phyloP scores from a whole-genome alignment of 1,140 invertebrate species.

The Heliconius himera region DNA sequence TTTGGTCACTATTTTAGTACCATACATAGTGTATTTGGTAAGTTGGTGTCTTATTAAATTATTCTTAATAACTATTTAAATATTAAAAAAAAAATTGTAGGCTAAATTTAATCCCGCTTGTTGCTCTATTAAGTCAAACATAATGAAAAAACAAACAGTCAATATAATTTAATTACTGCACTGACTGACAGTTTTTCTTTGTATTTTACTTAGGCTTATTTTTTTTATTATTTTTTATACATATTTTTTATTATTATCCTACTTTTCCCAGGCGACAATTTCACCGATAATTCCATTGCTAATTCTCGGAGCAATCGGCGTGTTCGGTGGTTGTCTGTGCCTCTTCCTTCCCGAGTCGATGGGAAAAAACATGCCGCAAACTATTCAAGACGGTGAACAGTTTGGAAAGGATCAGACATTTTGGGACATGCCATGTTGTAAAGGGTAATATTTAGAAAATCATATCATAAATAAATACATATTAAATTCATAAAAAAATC shows the following conservation, averaged over 20 bases:
- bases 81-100: too few species aligned
- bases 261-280: slow-evolving; percentile 82
- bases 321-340: slow-evolving; percentile 87
- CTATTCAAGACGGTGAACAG: slow-evolving; percentile 90
- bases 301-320: slow-evolving; percentile 87
- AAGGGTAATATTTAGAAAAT: slow-evolving; percentile 34
- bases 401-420: slow-evolving; percentile 90
- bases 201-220: too few species aligned
- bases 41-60: slow-evolving; percentile 37
- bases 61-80: too few species aligned
- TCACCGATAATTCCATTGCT: slow-evolving; percentile 86
- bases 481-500: neutral
- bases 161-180: neutral
- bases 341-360: slow-evolving; percentile 92
- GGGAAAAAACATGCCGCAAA: slow-evolving; percentile 90
- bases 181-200: too few species aligned
- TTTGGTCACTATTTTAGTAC: slow-evolving; percentile 90
- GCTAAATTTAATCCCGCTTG: neutral
- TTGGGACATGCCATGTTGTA: slow-evolving; percentile 87
- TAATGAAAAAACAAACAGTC: too few species aligned
- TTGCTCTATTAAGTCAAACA: too few species aligned
- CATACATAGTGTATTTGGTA: slow-evolving; percentile 91
- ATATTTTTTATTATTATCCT: too few species aligned
- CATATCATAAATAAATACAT: neutral
- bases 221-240: too few species aligned